Conservation (phyloP, 2,113 vertebrate species). For the Alligator mississippiensis region DNA sequence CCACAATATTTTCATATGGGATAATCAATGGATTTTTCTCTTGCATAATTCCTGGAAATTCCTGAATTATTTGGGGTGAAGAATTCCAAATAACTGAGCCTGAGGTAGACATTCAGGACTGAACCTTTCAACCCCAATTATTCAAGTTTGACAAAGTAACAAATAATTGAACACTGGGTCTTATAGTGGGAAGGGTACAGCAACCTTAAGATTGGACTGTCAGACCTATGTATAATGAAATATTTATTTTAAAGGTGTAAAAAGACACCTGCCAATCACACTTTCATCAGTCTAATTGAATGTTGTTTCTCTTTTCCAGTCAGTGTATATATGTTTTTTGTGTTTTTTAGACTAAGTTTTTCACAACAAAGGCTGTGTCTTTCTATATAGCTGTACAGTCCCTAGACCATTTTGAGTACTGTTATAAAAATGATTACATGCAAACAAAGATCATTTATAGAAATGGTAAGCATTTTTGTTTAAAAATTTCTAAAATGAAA, state of each 20-base stretch:
- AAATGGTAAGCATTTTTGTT: neutral
- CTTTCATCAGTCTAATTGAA: fast-evolving
- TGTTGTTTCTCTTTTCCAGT: fast-evolving
- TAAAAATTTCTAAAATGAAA: neutral
- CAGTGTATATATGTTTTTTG: neutral
- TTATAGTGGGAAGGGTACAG: neutral
- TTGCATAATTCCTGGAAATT: neutral
- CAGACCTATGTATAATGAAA: neutral
- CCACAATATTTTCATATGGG: neutral
- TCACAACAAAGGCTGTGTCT: neutral
- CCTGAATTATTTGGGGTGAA: neutral
- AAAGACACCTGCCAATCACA: neutral
- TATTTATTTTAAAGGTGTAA: neutral
- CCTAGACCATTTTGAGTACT: neutral
- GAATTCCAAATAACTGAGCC: neutral
- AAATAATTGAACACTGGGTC: neutral
- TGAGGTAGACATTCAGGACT: neutral
- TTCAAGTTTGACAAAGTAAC: neutral
- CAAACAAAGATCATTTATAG: neutral
- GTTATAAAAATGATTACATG: neutral
- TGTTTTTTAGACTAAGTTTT: neutral
- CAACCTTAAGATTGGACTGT: neutral
- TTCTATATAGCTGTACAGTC: neutral
- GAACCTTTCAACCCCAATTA: neutral
- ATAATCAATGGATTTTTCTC: neutral